These are phyloP conservation scores for Sanderia malayensis DNA, from an alignment of 30 jellyfish, hydroid and myxozoan species.

Conservation along the genomic window DNA sequence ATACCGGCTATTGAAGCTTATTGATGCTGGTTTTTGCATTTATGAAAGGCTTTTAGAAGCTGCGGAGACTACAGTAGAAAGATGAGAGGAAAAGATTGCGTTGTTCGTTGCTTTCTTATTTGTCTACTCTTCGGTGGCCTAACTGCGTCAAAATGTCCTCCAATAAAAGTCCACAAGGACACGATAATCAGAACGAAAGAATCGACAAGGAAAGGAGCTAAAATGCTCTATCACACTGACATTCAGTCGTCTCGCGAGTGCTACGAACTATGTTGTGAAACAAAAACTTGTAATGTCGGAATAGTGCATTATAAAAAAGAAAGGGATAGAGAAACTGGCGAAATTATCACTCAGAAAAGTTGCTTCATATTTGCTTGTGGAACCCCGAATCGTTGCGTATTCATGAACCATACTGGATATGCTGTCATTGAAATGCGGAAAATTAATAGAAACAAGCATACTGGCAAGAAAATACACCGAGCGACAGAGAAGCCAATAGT, in stretches of 20 bases:
- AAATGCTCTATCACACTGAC: conserved; percentile 37
- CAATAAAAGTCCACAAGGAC: conserved; percentile 51
- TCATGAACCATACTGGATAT: conserved; percentile 60
- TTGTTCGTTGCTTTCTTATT: not conserved
- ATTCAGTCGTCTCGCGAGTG: conserved; percentile 71
- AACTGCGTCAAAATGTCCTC: conserved; percentile 55
- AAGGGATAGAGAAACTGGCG: conserved; percentile 12
- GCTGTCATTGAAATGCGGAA: conserved; percentile 62
- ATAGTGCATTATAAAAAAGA: conserved; percentile 56
- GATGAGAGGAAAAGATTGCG: not conserved
- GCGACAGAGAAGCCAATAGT: not conserved
- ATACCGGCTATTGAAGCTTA: too few relatives aligned
- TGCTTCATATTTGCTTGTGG: conserved; percentile 73
- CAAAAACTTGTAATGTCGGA: conserved; percentile 49
- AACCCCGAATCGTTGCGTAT: conserved; percentile 58
- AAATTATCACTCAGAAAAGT: conserved; percentile 12
- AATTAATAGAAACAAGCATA: not conserved
- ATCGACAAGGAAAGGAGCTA: conserved; percentile 59
- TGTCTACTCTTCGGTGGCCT: conserved; percentile 25
- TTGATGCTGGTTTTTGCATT: too few relatives aligned
- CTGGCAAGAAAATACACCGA: not conserved
- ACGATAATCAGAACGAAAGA: conserved; percentile 69
- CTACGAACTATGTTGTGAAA: conserved; percentile 61
- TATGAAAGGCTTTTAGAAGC: too few relatives aligned
- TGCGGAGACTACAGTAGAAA: not conserved